Percentiles rank a stretch among this genome's conserved stretches.
phyloP scores from a whole-genome alignment of 2,113 vertebrate species.

The Labeo catla region DNA sequence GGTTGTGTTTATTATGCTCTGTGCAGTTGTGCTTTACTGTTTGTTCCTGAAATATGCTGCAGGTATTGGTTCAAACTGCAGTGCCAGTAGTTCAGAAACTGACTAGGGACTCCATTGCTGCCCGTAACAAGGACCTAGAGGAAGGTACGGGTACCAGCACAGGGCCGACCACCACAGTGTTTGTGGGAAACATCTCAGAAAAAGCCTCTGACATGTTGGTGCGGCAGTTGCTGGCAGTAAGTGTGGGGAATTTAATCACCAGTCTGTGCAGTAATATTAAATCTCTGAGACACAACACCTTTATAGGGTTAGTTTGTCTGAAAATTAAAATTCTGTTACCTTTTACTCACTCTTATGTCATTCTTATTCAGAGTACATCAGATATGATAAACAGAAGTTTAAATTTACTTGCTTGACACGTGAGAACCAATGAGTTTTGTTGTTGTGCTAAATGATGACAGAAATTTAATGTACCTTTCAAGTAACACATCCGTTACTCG shows the following conservation, averaged over 20 bases:
- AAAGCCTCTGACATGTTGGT: conserved; percentile 99
- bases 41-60: conserved; percentile 28
- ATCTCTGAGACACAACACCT: neutral
- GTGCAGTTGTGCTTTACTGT: neutral
- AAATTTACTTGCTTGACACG: neutral
- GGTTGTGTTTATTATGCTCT: neutral
- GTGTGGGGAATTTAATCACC: conserved; percentile 52
- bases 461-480: neutral
- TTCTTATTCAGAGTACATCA: neutral
- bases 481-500: neutral
- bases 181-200: conserved; percentile 98
- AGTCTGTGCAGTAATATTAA: neutral
- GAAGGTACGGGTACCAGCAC: conserved; percentile 76
- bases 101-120: conserved; percentile 82
- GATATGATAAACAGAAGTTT: neutral
- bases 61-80: conserved; percentile 89
- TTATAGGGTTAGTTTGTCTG: neutral
- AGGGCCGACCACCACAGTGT: conserved; percentile 96
- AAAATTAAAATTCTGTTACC: neutral
- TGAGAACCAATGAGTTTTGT: no score
- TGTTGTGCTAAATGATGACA: neutral
- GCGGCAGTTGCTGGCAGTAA: conserved; percentile 94
- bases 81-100: conserved; percentile 93
- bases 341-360: neutral
- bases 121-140: conserved; percentile 85